Evolutionary conservation across 2,888 invertebrate genomes (phyloP).

Genomic region (Eilema sororculum): DNA sequence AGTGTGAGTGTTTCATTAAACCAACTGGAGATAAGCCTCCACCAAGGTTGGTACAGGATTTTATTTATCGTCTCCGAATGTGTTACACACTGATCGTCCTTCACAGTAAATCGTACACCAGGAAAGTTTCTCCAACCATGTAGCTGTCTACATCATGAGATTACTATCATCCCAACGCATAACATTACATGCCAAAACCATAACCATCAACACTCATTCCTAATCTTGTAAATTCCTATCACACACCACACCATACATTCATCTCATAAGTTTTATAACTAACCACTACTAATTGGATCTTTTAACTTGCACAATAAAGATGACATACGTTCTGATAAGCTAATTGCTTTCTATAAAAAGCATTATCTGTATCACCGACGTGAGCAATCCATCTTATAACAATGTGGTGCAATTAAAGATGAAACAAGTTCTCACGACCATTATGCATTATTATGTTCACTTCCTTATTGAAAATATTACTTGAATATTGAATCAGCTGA

Average conservation of each 20-base stretch:
- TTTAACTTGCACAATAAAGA: background rate
- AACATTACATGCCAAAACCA: background rate
- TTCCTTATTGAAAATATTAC: slow-evolving; percentile 5
- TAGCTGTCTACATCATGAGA: background rate
- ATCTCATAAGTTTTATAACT: background rate
- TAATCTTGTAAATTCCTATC: background rate
- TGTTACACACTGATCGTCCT: too few species aligned
- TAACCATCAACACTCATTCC: background rate
- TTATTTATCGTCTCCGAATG: too few species aligned
- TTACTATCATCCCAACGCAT: background rate
- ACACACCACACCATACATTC: background rate
- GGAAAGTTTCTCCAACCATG: too few species aligned
- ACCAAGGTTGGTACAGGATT: too few species aligned
- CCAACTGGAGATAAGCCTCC: too few species aligned
- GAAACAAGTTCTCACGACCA: slow-evolving; percentile 12
- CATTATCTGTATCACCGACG: background rate
- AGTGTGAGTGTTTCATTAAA: too few species aligned
- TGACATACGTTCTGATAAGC: background rate
- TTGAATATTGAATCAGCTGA: background rate
- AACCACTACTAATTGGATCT: background rate
- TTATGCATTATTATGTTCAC: slow-evolving; percentile 2
- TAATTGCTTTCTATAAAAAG: slow-evolving; percentile 10
- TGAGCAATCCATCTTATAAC: slow-evolving; percentile 8
- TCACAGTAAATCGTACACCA: too few species aligned
- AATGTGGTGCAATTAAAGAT: slow-evolving; percentile 12